These are phyloP conservation scores for Lycodopsis pacificus DNA, from an alignment of 2,797 vertebrate genomes.

Conservation along the genomic window DNA sequence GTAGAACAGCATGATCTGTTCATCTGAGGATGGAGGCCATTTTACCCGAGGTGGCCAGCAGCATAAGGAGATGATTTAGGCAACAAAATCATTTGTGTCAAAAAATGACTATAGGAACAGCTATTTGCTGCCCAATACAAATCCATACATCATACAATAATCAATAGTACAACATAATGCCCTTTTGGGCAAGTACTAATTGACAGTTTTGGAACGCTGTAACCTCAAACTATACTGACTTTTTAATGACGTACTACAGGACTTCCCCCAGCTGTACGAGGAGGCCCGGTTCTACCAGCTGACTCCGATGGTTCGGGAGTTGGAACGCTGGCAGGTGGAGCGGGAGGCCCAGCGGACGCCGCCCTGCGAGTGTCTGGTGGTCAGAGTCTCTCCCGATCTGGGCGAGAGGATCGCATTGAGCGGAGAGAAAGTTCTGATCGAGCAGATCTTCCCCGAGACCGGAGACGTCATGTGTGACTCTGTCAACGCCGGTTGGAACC, in stretches of 20 bases:
- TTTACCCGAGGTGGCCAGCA: no score
- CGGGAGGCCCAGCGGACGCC: constrained; percentile 85
- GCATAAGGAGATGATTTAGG: no score
- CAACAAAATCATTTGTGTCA: no score
- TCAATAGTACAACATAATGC: no score
- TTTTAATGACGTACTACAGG: constrained; percentile 57
- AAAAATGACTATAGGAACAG: no score
- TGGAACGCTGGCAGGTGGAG: constrained; percentile 93
- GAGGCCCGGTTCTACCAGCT: constrained; percentile 94
- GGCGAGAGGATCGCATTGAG: constrained; percentile 92
- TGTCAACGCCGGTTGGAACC: constrained; percentile 93
- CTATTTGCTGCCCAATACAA: no score
- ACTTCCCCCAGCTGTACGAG: constrained; percentile 92
- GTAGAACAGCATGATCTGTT: no score
- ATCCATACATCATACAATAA: no score
- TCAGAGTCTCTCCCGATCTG: constrained; percentile 91
- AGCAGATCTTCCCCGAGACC: constrained; percentile 93
- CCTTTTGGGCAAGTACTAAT: no score
- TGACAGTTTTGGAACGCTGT: no score
- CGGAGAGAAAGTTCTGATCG: constrained; percentile 92
- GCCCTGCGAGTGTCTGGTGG: constrained; percentile 92
- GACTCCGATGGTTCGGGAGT: constrained; percentile 92
- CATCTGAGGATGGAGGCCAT: no score
- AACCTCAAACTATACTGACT: no score
- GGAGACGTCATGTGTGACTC: constrained; percentile 96